Evolutionary conservation across 2,113 vertebrate species (phyloP), one percentile per base, ranked within the genome.

Genomic region (Antidorcas marsupialis): DNA sequence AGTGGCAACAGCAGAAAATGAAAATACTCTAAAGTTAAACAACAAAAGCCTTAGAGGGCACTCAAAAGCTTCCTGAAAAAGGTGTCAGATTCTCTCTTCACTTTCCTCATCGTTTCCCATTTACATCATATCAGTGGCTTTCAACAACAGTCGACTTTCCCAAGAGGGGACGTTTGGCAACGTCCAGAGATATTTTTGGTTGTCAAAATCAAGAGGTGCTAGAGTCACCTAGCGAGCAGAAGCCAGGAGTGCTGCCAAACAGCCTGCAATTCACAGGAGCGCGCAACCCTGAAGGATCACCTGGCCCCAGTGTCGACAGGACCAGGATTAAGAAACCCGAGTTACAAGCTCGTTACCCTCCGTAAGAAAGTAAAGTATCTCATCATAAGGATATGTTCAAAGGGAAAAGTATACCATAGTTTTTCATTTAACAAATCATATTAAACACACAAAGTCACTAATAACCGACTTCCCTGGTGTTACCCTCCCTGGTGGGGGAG

Each of bases 121-220:
- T 55, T 50, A 30, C 39, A 15, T 21, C 23, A 0, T 2, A n/a
- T 30, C 59, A 4, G 36, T n/a, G 71, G 15, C 57, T 89, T 81
- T 90, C 52, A 0, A 7, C 3, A 1, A 36, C 14, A 78, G 30
- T 16, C 1, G 1, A 13, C 25, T 57, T n/a, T 1, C 47, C 16
- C 21, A 17, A 6, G 1, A 15, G 7, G 55, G 45, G 52, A 28
- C 1, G 0, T 11, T 1, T 5, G 33, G 45, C 25, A 71, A 39
- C 1, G n/a, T 47, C 64, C 33, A 9, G 39, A 39, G 62, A 45
- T 30, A 45, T 7, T 50, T 53, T 7, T 7, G 47, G 28, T 36
- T 71, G 78, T 95, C 59, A 39, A 0, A 52, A 6, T 64, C 33
- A 6, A 14, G 57, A 36, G 55, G 17, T 2, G 36, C 36, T 57